These are phyloP conservation scores for Catagonus wagneri DNA, from an alignment of 2,113 vertebrate genomes.

Conservation along the genomic window DNA sequence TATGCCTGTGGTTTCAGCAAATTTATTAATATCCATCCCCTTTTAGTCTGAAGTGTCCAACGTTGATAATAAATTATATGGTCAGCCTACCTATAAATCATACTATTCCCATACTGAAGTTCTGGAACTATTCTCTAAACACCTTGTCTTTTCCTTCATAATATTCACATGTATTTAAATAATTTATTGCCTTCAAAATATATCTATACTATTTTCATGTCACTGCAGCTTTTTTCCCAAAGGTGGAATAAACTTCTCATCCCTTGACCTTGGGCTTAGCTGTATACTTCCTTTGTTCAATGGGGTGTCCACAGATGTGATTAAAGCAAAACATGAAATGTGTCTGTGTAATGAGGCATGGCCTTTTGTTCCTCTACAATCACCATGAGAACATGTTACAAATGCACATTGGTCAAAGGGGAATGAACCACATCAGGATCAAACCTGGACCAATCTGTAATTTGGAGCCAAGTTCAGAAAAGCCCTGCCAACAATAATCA, in stretches of 20 bases:
- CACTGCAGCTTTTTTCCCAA: background rate
- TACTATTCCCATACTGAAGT: background rate
- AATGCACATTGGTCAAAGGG: background rate
- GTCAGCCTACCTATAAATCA: background rate
- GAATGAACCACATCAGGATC: background rate
- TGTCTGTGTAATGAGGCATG: background rate
- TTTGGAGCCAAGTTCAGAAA: background rate
- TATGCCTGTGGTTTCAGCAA: background rate
- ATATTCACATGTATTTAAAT: background rate
- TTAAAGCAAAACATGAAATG: background rate
- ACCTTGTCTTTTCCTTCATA: background rate
- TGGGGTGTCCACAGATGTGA: background rate
- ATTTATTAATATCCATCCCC: background rate
- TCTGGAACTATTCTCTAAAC: background rate
- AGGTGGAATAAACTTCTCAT: background rate
- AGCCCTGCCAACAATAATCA: background rate
- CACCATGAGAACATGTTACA: background rate
- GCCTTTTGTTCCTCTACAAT: background rate
- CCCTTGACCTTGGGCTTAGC: background rate
- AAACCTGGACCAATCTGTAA: background rate
- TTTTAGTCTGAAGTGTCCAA: background rate
- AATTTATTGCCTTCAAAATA: background rate
- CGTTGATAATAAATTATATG: background rate
- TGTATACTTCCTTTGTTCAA: background rate
- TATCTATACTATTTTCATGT: background rate